phyloP scores from a whole-genome alignment of 1,140 invertebrate genomes.

The Polypedilum pembai region DNA sequence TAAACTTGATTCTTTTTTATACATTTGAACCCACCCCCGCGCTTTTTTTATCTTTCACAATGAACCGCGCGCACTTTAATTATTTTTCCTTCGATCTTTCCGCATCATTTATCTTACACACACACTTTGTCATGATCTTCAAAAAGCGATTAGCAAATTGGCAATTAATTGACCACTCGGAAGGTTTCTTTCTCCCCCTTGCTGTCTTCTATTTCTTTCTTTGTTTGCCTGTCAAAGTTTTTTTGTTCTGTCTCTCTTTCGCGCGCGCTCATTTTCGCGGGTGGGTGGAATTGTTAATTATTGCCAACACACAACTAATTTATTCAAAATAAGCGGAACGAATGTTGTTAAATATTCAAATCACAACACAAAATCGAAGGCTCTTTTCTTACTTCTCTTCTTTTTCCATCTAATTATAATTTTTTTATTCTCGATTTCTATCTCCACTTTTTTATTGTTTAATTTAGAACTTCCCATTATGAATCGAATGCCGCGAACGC shows the following conservation, averaged over 20 bases:
- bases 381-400: neutral
- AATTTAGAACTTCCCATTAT: neutral
- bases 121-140: neutral
- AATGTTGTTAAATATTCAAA: constrained; percentile 13
- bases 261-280: too few species aligned
- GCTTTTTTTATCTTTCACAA: neutral
- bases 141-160: constrained; percentile 7
- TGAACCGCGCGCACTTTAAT: neutral
- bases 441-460: neutral
- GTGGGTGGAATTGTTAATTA: constrained; percentile 17
- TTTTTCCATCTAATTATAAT: constrained; percentile 3
- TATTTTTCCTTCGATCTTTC: neutral
- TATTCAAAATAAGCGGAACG: constrained; percentile 10
- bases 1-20: neutral
- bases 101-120: too few species aligned
- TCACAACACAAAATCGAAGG: neutral
- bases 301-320: constrained; percentile 15
- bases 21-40: neutral
- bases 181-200: neutral
- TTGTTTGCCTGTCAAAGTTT: too few species aligned
- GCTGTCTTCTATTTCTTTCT: neutral
- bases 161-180: constrained; percentile 16
- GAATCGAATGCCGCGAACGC: neutral
- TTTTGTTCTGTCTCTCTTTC: too few species aligned
- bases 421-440: neutral